Evolutionary conservation across 2,888 invertebrate species (phyloP).

Genomic region (Cephus pygmeus): DNA sequence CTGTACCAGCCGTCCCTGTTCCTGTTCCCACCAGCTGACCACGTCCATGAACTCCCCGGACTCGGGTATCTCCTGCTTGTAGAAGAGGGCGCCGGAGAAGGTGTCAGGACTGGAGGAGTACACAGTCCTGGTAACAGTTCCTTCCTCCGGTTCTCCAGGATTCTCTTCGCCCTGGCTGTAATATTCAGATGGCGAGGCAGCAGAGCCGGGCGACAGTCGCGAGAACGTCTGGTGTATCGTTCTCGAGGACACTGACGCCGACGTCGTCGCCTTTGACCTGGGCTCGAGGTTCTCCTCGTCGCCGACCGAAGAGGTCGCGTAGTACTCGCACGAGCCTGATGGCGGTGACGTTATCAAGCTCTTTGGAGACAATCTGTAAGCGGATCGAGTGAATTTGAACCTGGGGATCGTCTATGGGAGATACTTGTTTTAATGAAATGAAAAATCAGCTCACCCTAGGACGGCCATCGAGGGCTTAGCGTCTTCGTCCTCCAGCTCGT

Average conservation of each 20-base stretch:
- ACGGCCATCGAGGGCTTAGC: constrained; percentile 20
- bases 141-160: constrained; percentile 56
- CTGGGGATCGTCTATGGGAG: not conserved
- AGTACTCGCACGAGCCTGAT: constrained; percentile 46
- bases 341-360: constrained; percentile 33
- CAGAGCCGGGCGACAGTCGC: constrained; percentile 51
- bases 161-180: constrained; percentile 54
- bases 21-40: constrained; percentile 65
- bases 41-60: constrained; percentile 62
- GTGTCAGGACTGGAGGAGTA: constrained; percentile 57
- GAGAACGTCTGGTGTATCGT: constrained; percentile 26
- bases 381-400: not conserved
- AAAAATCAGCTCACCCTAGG: constrained; percentile 7
- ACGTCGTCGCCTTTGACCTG: constrained; percentile 15
- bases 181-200: constrained; percentile 51
- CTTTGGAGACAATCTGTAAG: constrained; percentile 56
- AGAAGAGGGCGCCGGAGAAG: constrained; percentile 59
- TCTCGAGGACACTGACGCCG: constrained; percentile 6
- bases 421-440: not conserved
- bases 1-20: constrained; percentile 59
- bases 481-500: constrained; percentile 67
- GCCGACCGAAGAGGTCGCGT: constrained; percentile 47
- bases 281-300: constrained; percentile 63
- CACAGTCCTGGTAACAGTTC: constrained; percentile 40
- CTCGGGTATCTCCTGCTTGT: constrained; percentile 58